Conservation (phyloP, 2,888 invertebrate genomes). For the Brachyopa scutellaris region DNA sequence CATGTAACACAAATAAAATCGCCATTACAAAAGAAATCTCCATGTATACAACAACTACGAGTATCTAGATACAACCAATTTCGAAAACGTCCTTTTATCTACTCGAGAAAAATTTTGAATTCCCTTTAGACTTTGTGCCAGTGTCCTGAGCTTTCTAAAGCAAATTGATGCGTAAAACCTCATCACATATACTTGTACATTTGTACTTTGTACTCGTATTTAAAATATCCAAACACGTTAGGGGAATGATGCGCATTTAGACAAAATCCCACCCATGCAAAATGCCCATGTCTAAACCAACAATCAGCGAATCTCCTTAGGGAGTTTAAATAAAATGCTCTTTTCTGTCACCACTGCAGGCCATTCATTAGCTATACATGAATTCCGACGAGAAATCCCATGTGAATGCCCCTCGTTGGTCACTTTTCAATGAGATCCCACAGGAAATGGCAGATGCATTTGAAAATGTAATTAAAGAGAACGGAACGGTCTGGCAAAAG, state of each 20-base stretch:
- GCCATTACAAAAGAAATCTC: too few species aligned
- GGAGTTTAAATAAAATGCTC: constrained; percentile 68
- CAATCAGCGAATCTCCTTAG: constrained; percentile 60
- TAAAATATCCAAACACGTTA: constrained; percentile 19
- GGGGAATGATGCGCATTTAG: constrained; percentile 28
- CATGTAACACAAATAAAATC: too few species aligned
- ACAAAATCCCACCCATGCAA: too few species aligned
- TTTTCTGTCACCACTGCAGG: constrained; percentile 72
- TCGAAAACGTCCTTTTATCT: too few species aligned
- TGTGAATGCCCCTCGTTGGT: constrained; percentile 59
- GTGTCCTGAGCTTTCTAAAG: background rate
- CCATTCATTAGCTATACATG: constrained; percentile 71
- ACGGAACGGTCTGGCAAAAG: constrained; percentile 45
- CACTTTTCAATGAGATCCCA: constrained; percentile 70
- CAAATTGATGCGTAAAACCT: constrained; percentile 32
- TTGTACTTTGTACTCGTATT: too few species aligned
- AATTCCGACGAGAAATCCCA: constrained; percentile 67
- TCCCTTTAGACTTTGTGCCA: background rate
- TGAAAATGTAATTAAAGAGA: constrained; percentile 72
- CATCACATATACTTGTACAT: too few species aligned
- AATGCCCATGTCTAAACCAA: constrained; percentile 32
- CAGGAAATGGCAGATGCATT: constrained; percentile 71
- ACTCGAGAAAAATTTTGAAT: background rate
- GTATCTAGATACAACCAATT: background rate
- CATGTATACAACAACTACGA: background rate